phyloP scores from a whole-genome alignment of 1,140 invertebrate species.

The Eufriesea mexicana region DNA sequence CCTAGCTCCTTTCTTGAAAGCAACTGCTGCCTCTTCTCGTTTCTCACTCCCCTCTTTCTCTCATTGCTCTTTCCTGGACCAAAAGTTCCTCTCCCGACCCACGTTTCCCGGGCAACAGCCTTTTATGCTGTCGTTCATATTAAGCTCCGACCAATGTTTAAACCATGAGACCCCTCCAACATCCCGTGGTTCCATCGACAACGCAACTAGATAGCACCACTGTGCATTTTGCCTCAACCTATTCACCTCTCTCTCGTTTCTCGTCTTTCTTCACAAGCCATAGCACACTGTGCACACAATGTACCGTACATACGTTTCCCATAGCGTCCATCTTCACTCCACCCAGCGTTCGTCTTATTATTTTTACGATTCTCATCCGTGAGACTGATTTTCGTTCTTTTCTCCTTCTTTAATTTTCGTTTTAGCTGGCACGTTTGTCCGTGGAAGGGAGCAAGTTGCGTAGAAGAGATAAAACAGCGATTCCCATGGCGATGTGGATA shows the following conservation, averaged over 20 bases:
- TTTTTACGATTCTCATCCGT: neutral
- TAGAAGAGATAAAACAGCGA: neutral
- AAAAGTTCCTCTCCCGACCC: neutral
- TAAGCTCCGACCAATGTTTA: slow-evolving; percentile 18
- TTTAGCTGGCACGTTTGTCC: no score
- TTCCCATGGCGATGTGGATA: neutral
- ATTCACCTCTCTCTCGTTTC: slow-evolving; percentile 29
- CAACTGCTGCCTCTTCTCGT: neutral
- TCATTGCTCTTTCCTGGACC: neutral
- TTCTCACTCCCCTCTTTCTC: neutral
- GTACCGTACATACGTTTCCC: neutral
- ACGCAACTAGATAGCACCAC: neutral
- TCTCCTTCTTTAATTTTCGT: neutral
- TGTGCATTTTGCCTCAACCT: neutral
- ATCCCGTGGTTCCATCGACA: slow-evolving; percentile 1
- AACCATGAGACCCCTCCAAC: slow-evolving; percentile 20
- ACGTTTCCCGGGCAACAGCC: neutral
- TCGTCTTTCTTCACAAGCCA: slow-evolving; percentile 8
- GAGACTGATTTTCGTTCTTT: neutral
- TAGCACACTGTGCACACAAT: neutral
- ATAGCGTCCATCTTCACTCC: neutral
- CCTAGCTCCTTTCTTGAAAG: neutral
- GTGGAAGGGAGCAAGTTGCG: neutral
- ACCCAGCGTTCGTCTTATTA: no score
- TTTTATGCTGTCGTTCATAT: slow-evolving; percentile 19